phyloP scores from a whole-genome alignment of 1,140 invertebrate genomes.

The Drosophila athabasca region DNA sequence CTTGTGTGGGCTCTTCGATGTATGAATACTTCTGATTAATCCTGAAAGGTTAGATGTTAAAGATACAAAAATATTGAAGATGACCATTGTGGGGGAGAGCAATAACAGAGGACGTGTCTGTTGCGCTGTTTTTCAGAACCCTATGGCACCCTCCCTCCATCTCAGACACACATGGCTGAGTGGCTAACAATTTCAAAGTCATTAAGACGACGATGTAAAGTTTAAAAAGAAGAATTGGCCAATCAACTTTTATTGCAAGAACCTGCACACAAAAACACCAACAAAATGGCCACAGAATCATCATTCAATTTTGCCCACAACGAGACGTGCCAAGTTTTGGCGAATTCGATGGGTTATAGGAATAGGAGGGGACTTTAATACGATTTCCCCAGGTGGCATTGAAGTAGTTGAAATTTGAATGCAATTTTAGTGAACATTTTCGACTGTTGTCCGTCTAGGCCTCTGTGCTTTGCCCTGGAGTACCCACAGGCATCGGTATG shows the following conservation, averaged over 20 bases:
- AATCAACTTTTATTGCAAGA: too few relatives aligned
- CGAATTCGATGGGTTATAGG: too few relatives aligned
- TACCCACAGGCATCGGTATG: slow-evolving; percentile 23
- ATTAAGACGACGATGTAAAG: slow-evolving; percentile 60
- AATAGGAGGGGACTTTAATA: slow-evolving; percentile 44
- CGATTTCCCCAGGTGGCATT: slow-evolving; percentile 29
- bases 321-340: too few relatives aligned
- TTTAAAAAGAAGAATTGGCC: slow-evolving; percentile 25
- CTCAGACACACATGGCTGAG: slow-evolving; percentile 21
- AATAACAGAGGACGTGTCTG: slow-evolving; percentile 53
- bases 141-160: slow-evolving; percentile 19
- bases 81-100: slow-evolving; percentile 45
- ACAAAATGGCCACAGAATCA: too few relatives aligned
- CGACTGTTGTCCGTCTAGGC: slow-evolving; percentile 30
- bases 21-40: neutral
- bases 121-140: neutral
- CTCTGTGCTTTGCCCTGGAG: neutral
- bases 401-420: slow-evolving; percentile 61
- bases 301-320: too few relatives aligned
- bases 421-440: slow-evolving; percentile 60
- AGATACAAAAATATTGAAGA: slow-evolving; percentile 22
- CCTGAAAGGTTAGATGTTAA: slow-evolving; percentile 22
- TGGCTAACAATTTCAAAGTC: slow-evolving; percentile 62
- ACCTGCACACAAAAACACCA: neutral
- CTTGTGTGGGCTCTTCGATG: too few relatives aligned